These are phyloP conservation scores for Nematostella vectensis DNA, from an alignment of 92 coral and sea anemone species.

Conservation along the genomic window DNA sequence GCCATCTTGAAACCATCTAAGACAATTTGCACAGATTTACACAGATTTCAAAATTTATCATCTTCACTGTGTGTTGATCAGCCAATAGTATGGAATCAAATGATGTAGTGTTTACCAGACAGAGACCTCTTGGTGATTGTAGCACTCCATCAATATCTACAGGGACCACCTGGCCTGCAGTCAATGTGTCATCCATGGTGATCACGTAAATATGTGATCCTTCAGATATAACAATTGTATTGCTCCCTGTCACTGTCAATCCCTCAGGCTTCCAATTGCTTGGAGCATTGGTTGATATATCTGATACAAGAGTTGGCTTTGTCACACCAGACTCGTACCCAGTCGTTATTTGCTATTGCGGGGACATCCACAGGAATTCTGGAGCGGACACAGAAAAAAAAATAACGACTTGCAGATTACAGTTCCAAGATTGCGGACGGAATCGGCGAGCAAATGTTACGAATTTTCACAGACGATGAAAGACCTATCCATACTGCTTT, in stretches of 20 bases:
- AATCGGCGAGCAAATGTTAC: no score
- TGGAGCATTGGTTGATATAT: not conserved
- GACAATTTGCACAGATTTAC: constrained; percentile 7
- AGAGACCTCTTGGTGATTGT: constrained; percentile 7
- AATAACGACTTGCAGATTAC: no score
- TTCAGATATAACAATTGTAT: constrained; percentile 37
- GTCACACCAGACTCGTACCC: no score
- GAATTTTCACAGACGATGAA: no score
- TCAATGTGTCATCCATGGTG: constrained; percentile 17
- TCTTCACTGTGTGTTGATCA: constrained; percentile 25
- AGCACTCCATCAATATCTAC: constrained; percentile 12
- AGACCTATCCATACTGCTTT: no score
- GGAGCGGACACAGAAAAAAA: no score
- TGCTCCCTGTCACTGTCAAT: constrained; percentile 22
- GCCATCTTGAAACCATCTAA: constrained; percentile 32
- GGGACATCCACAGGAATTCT: no score
- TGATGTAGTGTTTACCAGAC: constrained; percentile 1
- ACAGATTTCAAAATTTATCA: constrained; percentile 13
- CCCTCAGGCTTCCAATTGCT: constrained; percentile 57
- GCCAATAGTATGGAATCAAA: constrained; percentile 44
- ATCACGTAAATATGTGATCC: constrained; percentile 15
- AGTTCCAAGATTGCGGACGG: no score
- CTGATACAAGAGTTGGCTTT: constrained; percentile 29
- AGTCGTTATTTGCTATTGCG: no score
- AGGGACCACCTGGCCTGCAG: constrained; percentile 34